These are phyloP conservation scores for Wiebesia pumilae DNA, from an alignment of 1,140 invertebrate species.

Conservation along the genomic window DNA sequence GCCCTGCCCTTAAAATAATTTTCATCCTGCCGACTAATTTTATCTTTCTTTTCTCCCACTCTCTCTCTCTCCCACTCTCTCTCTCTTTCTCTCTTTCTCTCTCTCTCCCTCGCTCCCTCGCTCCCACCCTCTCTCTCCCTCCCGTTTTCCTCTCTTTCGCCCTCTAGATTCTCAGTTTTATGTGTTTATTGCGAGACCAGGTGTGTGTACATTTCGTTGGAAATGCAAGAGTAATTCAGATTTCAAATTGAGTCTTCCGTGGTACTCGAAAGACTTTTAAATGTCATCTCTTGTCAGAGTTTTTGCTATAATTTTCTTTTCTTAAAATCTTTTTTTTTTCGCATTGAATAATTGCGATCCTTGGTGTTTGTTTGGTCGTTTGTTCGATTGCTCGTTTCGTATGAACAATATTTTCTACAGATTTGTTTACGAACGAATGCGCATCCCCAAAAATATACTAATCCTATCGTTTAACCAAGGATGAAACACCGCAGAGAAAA, in stretches of 20 bases:
- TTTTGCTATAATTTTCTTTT: not conserved
- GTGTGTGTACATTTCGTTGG: not conserved
- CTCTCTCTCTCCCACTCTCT: not conserved
- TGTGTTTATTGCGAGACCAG: not conserved
- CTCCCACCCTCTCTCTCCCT: not conserved
- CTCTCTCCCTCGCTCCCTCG: not conserved
- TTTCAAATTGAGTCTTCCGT: not conserved
- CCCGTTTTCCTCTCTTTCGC: not conserved
- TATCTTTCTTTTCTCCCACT: not conserved
- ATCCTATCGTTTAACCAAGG: no score
- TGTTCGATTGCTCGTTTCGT: no score
- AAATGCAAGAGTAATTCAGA: not conserved
- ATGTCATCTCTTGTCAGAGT: not conserved
- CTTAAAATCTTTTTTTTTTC: no score
- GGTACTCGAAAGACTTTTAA: not conserved
- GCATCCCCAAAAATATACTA: no score
- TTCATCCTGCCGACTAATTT: slow-evolving; percentile 43
- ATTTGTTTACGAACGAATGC: no score
- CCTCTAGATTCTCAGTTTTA: not conserved
- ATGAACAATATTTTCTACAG: no score
- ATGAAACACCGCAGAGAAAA: no score
- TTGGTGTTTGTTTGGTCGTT: no score
- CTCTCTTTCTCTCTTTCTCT: not conserved
- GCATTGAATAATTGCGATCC: no score
- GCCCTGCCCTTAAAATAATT: slow-evolving; percentile 52